Evolutionary conservation across 1,140 invertebrate genomes (phyloP).

Genomic region (Zophobas morio): DNA sequence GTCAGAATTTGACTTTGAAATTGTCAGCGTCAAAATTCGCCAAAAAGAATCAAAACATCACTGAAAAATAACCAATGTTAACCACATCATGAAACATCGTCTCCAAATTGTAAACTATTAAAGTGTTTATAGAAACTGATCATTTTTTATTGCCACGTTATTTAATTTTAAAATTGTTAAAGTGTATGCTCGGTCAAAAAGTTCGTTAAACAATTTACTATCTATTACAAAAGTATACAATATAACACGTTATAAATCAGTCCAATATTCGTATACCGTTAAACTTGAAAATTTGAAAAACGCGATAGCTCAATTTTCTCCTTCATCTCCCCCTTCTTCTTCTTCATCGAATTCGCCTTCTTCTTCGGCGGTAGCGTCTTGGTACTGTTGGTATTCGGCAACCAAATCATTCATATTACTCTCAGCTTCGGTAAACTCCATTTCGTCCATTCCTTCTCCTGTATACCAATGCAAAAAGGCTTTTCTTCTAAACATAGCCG

Average conservation of each 20-base stretch:
- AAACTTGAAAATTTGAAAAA: conserved; percentile 33
- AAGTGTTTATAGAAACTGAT: conserved; percentile 1
- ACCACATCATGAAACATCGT: too few relatives aligned
- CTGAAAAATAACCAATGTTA: too few relatives aligned
- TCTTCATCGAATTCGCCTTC: conserved; percentile 85
- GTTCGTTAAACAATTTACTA: conserved; percentile 35
- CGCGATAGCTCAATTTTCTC: conserved; percentile 11
- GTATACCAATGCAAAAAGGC: conserved; percentile 87
- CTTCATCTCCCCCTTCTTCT: conserved; percentile 58
- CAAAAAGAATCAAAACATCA: too few relatives aligned
- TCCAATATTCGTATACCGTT: conserved; percentile 21
- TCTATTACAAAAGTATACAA: conserved; percentile 38
- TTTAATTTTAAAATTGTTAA: conserved; percentile 15
- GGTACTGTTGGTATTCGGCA: conserved; percentile 93
- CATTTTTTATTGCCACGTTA: conserved; percentile 1
- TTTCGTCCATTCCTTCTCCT: conserved; percentile 88
- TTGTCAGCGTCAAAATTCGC: too few relatives aligned
- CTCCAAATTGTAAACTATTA: too few relatives aligned
- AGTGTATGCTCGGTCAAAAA: conserved; percentile 5
- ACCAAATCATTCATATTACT: conserved; percentile 92
- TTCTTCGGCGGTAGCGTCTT: conserved; percentile 88
- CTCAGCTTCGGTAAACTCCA: conserved; percentile 87
- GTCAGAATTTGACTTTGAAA: too few relatives aligned
- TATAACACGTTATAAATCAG: conserved; percentile 31
- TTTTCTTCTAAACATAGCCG: conserved; percentile 89